phyloP scores from a whole-genome alignment of 2,113 vertebrate species.

The Corythaixoides concolor region DNA sequence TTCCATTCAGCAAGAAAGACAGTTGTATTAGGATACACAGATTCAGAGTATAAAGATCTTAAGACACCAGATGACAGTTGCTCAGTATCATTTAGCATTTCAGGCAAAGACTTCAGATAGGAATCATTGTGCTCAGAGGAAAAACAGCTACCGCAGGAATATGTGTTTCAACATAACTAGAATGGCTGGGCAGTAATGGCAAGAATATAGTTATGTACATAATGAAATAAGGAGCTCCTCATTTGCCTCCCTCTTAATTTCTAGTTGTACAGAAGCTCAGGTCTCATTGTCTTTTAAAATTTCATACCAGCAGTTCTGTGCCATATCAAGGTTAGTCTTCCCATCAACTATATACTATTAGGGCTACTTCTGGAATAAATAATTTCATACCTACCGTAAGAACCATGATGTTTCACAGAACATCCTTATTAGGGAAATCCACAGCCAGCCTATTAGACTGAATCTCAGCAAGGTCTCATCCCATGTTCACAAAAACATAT shows the following conservation, averaged over 20 bases:
- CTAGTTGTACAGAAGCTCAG: not conserved
- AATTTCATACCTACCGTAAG: not conserved
- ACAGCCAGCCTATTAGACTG: not conserved
- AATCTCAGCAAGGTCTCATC: not conserved
- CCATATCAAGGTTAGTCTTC: not conserved
- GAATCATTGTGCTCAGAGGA: slow-evolving; percentile 9
- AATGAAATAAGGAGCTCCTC: not conserved
- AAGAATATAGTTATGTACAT: not conserved
- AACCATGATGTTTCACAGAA: not conserved
- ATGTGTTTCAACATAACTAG: not conserved
- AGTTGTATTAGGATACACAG: not conserved
- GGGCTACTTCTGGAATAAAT: not conserved
- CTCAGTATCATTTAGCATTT: not conserved
- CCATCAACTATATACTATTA: not conserved
- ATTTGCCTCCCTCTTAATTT: not conserved
- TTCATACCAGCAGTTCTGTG: not conserved
- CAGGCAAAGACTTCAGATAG: slow-evolving; percentile 21
- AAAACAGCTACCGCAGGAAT: not conserved
- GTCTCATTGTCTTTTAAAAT: not conserved
- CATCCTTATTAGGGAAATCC: not conserved
- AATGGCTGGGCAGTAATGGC: not conserved
- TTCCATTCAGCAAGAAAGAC: not conserved
- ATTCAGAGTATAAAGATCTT: not conserved
- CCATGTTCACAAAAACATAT: fast-evolving
- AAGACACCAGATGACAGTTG: not conserved